Percentiles rank a stretch among this genome's conserved stretches.
Evolutionary conservation across 2,113 vertebrate species (phyloP).

Genomic region (Narcine bancroftii): DNA sequence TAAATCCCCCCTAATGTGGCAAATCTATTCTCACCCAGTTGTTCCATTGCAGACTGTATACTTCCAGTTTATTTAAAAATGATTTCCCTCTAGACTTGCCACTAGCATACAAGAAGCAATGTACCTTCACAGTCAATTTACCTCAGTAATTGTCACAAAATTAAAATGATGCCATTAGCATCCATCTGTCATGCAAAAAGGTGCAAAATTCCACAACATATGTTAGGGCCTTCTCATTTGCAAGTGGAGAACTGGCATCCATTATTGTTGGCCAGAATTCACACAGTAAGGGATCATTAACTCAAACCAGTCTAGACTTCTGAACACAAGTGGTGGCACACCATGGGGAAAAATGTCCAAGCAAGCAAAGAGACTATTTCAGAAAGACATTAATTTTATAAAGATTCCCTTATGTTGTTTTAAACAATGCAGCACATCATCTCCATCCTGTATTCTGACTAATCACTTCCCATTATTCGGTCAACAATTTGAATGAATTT

Average conservation of each 20-base stretch:
- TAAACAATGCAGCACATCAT: neutral
- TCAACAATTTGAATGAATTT: too few relatives aligned
- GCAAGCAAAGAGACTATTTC: neutral
- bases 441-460: too few relatives aligned
- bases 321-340: neutral
- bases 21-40: neutral
- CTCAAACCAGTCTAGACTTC: neutral
- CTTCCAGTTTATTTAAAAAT: neutral
- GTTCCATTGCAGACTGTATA: neutral
- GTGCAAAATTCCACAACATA: neutral
- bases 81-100: neutral
- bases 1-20: neutral
- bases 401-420: neutral
- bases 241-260: neutral
- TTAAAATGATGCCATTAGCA: neutral
- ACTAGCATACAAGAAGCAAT: neutral
- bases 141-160: neutral
- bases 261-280: neutral
- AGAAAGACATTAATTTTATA: neutral
- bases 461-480: too few relatives aligned
- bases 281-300: neutral
- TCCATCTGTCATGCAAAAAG: slow-evolving; percentile 18
- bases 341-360: neutral
- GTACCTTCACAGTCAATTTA: neutral
- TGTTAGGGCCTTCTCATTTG: neutral